Evolutionary conservation across 2,888 invertebrate genomes (phyloP).

Genomic region (Heterodera filipjevi): DNA sequence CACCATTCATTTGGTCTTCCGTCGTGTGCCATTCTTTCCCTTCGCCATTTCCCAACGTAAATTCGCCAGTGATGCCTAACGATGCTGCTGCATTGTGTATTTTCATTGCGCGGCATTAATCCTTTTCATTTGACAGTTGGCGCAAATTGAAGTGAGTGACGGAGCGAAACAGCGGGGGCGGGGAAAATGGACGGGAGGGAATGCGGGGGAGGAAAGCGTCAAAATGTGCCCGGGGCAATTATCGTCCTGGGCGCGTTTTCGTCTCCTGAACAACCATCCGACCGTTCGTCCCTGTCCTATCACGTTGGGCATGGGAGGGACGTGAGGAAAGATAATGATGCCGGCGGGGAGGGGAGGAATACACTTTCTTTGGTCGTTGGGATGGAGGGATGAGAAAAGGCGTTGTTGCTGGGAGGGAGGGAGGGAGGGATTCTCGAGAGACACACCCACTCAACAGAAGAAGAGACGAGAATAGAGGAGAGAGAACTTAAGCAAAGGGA

Average conservation of each 20-base stretch:
- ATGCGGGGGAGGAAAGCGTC: not conserved
- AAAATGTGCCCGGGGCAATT: not conserved
- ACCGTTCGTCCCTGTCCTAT: not conserved
- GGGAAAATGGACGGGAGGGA: too few relatives aligned
- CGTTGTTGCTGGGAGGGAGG: too few relatives aligned
- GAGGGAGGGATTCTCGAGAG: too few relatives aligned
- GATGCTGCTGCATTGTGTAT: not conserved
- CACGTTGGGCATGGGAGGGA: too few relatives aligned
- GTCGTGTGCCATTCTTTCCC: not conserved
- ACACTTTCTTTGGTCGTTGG: too few relatives aligned
- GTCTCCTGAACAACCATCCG: not conserved
- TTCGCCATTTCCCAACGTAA: not conserved
- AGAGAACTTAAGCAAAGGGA: not conserved
- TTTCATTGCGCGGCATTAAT: slow-evolving; percentile 7
- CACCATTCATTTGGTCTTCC: not conserved
- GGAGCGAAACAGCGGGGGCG: not conserved
- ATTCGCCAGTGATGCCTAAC: not conserved
- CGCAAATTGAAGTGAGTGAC: not conserved
- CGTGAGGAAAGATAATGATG: not conserved
- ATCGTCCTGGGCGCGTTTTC: not conserved
- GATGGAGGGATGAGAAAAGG: not conserved
- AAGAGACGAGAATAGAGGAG: not conserved
- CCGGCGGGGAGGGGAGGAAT: not conserved
- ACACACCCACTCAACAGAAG: too few relatives aligned
- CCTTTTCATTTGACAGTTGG: not conserved